A percentile compares a stretch with the other conserved stretches of the same genome.
phyloP scores from a whole-genome alignment of 2,888 invertebrate species.

The Pristionchus mayeri region DNA sequence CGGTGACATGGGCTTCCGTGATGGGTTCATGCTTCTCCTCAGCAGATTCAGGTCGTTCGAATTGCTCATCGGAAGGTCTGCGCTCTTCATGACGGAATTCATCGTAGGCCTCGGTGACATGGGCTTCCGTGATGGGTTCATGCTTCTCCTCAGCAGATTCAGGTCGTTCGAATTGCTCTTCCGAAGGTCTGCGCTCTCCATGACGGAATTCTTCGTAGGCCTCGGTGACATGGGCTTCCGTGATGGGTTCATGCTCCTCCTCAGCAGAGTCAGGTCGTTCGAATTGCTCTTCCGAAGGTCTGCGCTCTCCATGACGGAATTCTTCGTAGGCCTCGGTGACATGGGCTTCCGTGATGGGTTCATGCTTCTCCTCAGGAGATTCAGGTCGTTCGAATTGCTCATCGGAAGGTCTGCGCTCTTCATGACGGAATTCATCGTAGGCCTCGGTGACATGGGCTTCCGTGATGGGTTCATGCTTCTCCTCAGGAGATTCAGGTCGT shows the following conservation, averaged over 20 bases:
- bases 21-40: not conserved
- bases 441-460: no score
- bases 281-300: not conserved
- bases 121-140: not conserved
- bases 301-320: no score
- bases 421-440: no score
- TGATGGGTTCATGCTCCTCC: not conserved
- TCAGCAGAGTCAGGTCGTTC: not conserved
- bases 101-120: no score
- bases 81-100: no score
- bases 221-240: not conserved
- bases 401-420: not conserved
- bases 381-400: not conserved
- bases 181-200: not conserved
- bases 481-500: not conserved
- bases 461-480: not conserved
- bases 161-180: not conserved
- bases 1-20: no score
- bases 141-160: conserved; percentile 6
- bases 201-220: no score
- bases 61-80: not conserved
- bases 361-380: not conserved
- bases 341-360: no score
- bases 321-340: no score
- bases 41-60: not conserved